Conservation (phyloP, 2,888 invertebrate species). For the Syrphus vitripennis region DNA sequence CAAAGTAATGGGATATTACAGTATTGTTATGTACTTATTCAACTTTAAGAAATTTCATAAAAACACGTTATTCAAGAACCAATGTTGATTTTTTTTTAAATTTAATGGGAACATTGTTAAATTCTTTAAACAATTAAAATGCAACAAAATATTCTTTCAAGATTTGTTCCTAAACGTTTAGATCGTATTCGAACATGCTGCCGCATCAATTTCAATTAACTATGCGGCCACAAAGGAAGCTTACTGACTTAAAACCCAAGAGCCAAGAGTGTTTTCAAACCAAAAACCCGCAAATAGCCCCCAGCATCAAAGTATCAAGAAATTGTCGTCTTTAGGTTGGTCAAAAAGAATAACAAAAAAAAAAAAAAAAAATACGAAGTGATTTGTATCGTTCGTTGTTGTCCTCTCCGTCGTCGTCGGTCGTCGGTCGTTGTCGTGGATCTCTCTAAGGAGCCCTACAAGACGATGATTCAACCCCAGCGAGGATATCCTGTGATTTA, state of each 20-base stretch:
- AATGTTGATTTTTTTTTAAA: no score
- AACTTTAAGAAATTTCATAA: no score
- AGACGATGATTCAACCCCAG: constrained; percentile 24
- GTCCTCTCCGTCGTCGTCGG: no score
- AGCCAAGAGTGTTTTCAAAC: constrained; percentile 46
- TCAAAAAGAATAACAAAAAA: neutral
- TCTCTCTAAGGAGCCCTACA: constrained; percentile 23
- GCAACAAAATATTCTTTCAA: neutral
- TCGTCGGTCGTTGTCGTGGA: neutral
- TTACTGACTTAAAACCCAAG: constrained; percentile 42
- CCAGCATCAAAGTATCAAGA: neutral
- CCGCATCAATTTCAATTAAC: constrained; percentile 68
- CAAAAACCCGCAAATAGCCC: neutral
- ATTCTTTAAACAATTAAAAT: neutral
- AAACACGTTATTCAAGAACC: no score
- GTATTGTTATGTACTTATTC: no score
- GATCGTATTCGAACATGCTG: neutral
- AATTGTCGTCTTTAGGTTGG: constrained; percentile 36
- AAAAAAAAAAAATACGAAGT: constrained; percentile 21
- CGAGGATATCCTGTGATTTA: constrained; percentile 68
- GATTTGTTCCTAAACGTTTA: neutral
- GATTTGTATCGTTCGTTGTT: constrained; percentile 55
- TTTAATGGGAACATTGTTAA: no score
- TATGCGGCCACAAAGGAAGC: constrained; percentile 37
- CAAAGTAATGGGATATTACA: no score